Percentiles rank a stretch among this genome's conserved stretches.
Conservation (phyloP, 2,888 invertebrate species). For the Hydropsyche betteni region DNA sequence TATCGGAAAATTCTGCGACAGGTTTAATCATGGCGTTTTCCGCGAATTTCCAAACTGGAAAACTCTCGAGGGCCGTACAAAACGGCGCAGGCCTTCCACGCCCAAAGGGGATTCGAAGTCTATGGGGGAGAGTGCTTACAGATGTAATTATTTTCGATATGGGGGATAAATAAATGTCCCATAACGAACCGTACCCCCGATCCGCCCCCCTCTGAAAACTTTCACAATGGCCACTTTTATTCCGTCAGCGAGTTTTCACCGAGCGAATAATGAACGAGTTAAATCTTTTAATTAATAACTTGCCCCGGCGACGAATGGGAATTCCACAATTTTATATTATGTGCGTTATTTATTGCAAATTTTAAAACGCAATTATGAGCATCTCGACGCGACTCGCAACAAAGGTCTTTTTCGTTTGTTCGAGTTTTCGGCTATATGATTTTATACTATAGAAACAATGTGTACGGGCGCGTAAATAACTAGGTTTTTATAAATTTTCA, state of each 20-base stretch:
- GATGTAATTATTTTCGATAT: constrained; percentile 51
- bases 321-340: too few species aligned
- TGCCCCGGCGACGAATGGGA: neutral
- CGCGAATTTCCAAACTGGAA: constrained; percentile 35
- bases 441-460: too few species aligned
- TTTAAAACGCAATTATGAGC: too few species aligned
- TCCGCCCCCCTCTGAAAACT: constrained; percentile 1
- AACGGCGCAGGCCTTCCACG: constrained; percentile 31
- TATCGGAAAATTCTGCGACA: constrained; percentile 39
- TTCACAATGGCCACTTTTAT: constrained; percentile 37
- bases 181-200: constrained; percentile 37
- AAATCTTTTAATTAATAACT: constrained; percentile 35
- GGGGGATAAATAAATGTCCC: constrained; percentile 48
- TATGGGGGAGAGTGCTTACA: constrained; percentile 46
- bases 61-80: constrained; percentile 39
- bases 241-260: constrained; percentile 23
- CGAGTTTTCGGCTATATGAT: too few species aligned
- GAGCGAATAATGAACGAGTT: constrained; percentile 28
- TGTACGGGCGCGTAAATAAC: too few species aligned
- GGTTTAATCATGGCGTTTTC: constrained; percentile 50
- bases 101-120: constrained; percentile 37
- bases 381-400: too few species aligned
- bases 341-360: too few species aligned
- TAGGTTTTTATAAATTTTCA: too few species aligned
- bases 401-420: too few species aligned